A percentile compares a stretch with the other conserved stretches of the same genome.
These are phyloP conservation scores for Coendou prehensilis DNA, from an alignment of 2,797 vertebrate genomes.

Conservation along the genomic window DNA sequence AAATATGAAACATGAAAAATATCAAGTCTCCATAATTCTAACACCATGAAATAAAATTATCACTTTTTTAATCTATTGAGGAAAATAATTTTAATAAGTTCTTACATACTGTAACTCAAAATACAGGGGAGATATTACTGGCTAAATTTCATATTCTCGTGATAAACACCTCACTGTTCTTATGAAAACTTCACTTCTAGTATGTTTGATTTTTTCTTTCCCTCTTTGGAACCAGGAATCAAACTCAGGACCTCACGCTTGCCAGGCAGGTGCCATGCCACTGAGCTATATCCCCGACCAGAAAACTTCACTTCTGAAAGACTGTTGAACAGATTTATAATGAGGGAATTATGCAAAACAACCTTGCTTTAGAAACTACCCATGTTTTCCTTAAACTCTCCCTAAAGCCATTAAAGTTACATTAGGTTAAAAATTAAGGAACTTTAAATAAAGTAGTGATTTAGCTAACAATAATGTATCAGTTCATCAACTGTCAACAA, in stretches of 20 bases:
- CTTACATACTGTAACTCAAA: slow-evolving; percentile 18
- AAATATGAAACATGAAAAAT: slow-evolving; percentile 47
- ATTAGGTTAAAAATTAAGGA: background rate
- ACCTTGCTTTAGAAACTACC: slow-evolving; percentile 6
- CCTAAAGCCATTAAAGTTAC: background rate
- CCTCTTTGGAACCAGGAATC: too few species aligned
- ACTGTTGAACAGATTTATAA: background rate
- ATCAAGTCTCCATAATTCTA: background rate
- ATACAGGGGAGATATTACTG: background rate
- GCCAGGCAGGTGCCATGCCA: too few species aligned
- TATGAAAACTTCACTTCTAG: background rate
- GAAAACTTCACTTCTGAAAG: background rate
- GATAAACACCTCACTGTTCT: background rate
- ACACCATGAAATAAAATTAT: slow-evolving; percentile 6
- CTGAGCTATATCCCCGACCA: too few species aligned
- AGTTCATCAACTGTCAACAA: background rate
- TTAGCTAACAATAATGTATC: background rate
- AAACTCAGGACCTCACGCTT: too few species aligned
- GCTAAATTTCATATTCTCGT: slow-evolving; percentile 5
- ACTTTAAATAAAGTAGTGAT: background rate
- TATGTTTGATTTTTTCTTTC: too few species aligned
- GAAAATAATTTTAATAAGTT: slow-evolving; percentile 7
- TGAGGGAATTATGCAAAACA: background rate
- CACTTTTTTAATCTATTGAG: slow-evolving; percentile 14
- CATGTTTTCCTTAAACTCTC: background rate